Evolutionary conservation across 2,888 invertebrate genomes (phyloP), one percentile per base, ranked within the genome.

Genomic region (Strigamia crassipes): DNA sequence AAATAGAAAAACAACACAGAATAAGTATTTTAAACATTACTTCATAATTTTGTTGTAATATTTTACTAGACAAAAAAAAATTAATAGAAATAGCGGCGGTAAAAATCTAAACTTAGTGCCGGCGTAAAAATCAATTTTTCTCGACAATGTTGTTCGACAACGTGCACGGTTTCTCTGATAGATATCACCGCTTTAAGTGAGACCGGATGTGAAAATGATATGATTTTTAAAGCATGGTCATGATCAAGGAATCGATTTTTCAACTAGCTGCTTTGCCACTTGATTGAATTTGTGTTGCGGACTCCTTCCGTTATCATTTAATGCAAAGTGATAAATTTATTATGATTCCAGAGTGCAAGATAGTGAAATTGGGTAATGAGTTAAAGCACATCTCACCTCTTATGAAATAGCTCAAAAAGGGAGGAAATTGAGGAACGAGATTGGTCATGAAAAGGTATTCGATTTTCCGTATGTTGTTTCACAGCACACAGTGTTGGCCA

Each of bases 241-340:
- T 21, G 56, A 56, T 56, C 51, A 5, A 12, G n/a, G 4, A 51
- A 51, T 51, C 56, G 18, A 56, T 56, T 56, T 56, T 56, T 21
- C 56, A 56, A 18, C n/a, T 56, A 56, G 56, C 56, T 8, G 56
- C n/a, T 56, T 56, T 56, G 56, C 56, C 56, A 56, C 56, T 56
- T 21, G 56, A 56, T 56, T 56, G 56, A 56, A 56, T 56, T 56
- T 56, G 1, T 9, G 9, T 15, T 56, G n/a, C n/a, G 56, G 56
- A 18, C 18, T 18, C 56, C 18, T 56, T 56, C n/a, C 18, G 21
- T 56, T 56, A 56, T n/a, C 56, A 56, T 56, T 56, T 56, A 56
- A 56, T 56, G 56, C 56, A 56, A 56, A 56, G 8, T 18, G 18
- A 56, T 56, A 18, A 56, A 56, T 56, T 56, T 56, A 18, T 56